These are phyloP conservation scores for Trichopria drosophilae DNA, from an alignment of 2,888 invertebrate species.

Conservation along the genomic window DNA sequence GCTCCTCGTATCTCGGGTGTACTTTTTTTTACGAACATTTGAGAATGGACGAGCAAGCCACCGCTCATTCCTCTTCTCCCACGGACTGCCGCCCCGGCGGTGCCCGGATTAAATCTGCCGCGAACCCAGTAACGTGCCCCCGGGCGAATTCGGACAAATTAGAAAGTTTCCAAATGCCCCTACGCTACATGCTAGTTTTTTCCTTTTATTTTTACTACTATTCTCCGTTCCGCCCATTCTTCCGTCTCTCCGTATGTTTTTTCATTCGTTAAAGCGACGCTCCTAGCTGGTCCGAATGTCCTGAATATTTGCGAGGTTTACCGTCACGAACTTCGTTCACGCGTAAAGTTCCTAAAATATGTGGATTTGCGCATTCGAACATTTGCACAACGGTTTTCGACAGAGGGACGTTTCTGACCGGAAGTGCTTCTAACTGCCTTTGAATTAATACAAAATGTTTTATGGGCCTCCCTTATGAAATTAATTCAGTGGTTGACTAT, in stretches of 20 bases:
- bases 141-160: slow-evolving; percentile 28
- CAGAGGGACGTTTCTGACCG: too few species aligned
- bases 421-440: too few species aligned
- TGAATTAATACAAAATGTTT: too few species aligned
- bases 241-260: slow-evolving; percentile 12
- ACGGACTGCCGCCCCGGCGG: not conserved
- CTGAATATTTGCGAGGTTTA: too few species aligned
- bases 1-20: not conserved
- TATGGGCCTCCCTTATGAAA: too few species aligned
- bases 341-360: too few species aligned
- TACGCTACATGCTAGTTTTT: slow-evolving; percentile 11
- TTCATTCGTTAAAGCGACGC: too few species aligned
- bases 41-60: slow-evolving; percentile 20
- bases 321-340: too few species aligned
- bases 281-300: too few species aligned
- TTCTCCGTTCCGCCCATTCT: not conserved
- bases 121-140: slow-evolving; percentile 20
- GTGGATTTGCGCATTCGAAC: too few species aligned
- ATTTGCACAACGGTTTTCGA: too few species aligned
- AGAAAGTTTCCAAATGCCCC: slow-evolving; percentile 31
- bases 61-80: slow-evolving; percentile 3
- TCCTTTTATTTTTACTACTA: not conserved
- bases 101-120: slow-evolving; percentile 24
- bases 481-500: too few species aligned
- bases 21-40: slow-evolving; percentile 43